Percentiles rank a stretch among this genome's conserved stretches.
Conservation (phyloP, 2,113 vertebrate genomes). For the Columbina picui region DNA sequence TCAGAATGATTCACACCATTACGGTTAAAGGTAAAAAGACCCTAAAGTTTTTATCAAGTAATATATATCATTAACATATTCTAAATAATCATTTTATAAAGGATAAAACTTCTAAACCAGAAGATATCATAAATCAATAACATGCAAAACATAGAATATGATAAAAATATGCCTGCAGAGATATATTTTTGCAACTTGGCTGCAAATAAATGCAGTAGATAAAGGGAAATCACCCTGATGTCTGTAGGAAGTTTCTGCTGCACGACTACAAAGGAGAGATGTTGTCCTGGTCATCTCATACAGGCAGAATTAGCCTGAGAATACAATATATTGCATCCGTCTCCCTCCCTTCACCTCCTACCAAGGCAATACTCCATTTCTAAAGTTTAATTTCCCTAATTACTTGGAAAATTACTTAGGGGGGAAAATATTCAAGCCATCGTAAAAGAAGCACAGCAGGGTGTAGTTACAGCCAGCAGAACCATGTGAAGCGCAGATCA, state of each 20-base stretch:
- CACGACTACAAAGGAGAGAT: not conserved
- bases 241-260: not conserved
- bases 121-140: not conserved
- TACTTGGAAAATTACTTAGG: not conserved
- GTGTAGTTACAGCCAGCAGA: not conserved
- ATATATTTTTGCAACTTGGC: not conserved
- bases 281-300: not conserved
- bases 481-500: not conserved
- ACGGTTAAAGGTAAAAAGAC: not conserved
- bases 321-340: not conserved
- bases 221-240: not conserved
- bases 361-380: not conserved
- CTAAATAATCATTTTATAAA: not conserved
- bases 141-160: accelerated
- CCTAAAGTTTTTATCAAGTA: not conserved
- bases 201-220: not conserved
- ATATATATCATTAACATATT: not conserved
- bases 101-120: not conserved
- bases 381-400: not conserved
- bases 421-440: not conserved
- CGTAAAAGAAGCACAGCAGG: not conserved
- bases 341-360: not conserved
- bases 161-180: not conserved
- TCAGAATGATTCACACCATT: not conserved
- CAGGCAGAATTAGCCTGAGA: not conserved